Evolutionary conservation across 2,888 invertebrate species (phyloP).

Genomic region (Drosophila eohydei): DNA sequence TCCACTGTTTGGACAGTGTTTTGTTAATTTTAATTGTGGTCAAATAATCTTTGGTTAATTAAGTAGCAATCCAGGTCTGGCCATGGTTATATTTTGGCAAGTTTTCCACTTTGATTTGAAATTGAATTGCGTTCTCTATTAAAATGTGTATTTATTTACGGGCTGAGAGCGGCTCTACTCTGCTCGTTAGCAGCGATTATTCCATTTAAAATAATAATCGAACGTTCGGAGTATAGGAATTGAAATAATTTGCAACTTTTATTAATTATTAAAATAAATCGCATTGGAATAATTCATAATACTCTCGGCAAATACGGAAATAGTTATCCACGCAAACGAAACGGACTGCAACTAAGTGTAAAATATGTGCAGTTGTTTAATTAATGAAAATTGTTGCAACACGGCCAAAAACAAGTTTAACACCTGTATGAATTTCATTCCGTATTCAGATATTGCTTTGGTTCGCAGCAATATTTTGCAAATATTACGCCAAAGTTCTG

Average conservation of each 20-base stretch:
- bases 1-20: constrained; percentile 20
- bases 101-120: constrained; percentile 18
- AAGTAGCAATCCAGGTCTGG: constrained; percentile 33
- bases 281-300: background rate
- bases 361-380: background rate
- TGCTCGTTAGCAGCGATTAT: background rate
- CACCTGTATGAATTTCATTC: background rate
- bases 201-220: background rate
- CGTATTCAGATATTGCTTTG: background rate
- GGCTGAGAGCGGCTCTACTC: background rate
- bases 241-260: background rate
- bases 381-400: background rate
- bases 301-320: background rate
- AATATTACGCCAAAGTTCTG: constrained; percentile 16
- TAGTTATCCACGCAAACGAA: background rate
- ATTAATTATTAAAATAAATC: background rate
- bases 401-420: background rate
- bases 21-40: constrained; percentile 58
- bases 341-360: background rate
- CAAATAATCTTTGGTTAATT: constrained; percentile 57
- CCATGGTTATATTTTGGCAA: background rate
- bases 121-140: background rate
- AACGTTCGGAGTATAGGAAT: background rate
- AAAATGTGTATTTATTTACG: background rate
- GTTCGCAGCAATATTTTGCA: constrained; percentile 2